Base-by-base conservation (phyloP, 1,140 invertebrate genomes). In the Brachionus asplanchnoidis region DNA sequence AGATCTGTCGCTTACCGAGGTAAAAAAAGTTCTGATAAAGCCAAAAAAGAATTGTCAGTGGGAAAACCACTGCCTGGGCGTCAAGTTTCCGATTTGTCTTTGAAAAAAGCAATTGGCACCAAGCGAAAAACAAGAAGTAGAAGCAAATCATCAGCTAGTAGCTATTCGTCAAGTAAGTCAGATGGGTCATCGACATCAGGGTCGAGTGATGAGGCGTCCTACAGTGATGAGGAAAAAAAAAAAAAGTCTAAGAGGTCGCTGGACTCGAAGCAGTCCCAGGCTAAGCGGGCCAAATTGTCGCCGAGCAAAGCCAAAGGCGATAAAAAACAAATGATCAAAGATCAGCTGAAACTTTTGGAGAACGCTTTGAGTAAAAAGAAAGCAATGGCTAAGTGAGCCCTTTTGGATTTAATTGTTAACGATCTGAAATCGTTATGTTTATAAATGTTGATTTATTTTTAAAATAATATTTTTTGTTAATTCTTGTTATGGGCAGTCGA, bases 291-390 rank as follows among this genome's bases (percentile, higher is more conserved):
- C 14, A 82, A 82, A 36, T 28, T 68, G 9, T 82, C 79, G 32
- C 32, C 79, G 36, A 82, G 53, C 60, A 77, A 77, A n/a, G 11
- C 12, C 11, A 77, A 77, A 53, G 23, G 46, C 42, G 79, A 82
- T 42, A 82, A 82, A 65, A 82, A 82, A 46, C 79, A 82, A 65
- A 82, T 65, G 36, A 82, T 82, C 14, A 82, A 82, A 65, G 79
- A 82, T 68, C 79, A 82, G n/a, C 42, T 82, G 1, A 82, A 82
- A 46, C 36, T 82, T 14, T 36, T 82, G 8, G 79, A 82, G 17
- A 82, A 28, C 28, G 73, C 73, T 50, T 50, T 77, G 40, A 77
- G 44, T 28, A 77, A 77, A 50, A 77, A 77, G 20, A 77, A 77
- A 77, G 73, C 73, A 1, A 77, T 77, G 73, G 17, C 73, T 23